Evolutionary conservation across 2,113 vertebrate genomes (phyloP), one percentile per base, ranked within the genome.

Genomic region (Tenrec ecaudatus): DNA sequence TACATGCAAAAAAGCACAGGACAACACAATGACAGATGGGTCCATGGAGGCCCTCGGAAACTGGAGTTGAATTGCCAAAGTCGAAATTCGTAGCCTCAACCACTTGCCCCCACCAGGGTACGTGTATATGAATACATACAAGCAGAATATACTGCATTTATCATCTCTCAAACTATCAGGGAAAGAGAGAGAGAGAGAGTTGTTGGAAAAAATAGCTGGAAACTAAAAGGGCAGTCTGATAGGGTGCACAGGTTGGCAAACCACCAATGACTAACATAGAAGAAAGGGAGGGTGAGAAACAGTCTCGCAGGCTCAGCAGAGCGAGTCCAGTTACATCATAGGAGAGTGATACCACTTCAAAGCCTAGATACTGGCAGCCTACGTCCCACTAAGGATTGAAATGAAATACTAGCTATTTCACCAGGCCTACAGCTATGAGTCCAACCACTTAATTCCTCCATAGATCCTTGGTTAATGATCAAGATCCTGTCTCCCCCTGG

Each of bases 321-420:
- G 93, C 86, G 95, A 97, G 97, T 97, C 96, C 84, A 84, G 93
- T 98, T 97, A 97, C 97, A 96, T 97, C 97, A 98, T 23, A 95
- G 91, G 95, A 96, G 96, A 82, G 0, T 94, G 94, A 97, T 98
- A 96, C 97, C 95, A 96, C 97, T 97, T 98, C 97, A 98, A 98
- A 98, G 97, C 90, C 94, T 68, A 88, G 85, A 96, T 96, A 97
- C 6, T 98, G 97, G 98, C 97, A 97, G 94, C 90, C 95, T 93
- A 92, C 94, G 95, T 88, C 95, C 95, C 62, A 2, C 95, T 82
- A 95, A 97, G 95, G 97, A 91, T 20, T 96, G 94, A 97, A 97
- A 97, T 97, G 14, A 97, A 98, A 98, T 96, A 96, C 95, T 96
- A 97, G 96, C 95, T 97, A 94, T 94, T 96, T 87, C 85, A 88